Evolutionary conservation across 2,888 invertebrate species (phyloP), one percentile per base, ranked within the genome.

Genomic region (Orgyia antiqua): DNA sequence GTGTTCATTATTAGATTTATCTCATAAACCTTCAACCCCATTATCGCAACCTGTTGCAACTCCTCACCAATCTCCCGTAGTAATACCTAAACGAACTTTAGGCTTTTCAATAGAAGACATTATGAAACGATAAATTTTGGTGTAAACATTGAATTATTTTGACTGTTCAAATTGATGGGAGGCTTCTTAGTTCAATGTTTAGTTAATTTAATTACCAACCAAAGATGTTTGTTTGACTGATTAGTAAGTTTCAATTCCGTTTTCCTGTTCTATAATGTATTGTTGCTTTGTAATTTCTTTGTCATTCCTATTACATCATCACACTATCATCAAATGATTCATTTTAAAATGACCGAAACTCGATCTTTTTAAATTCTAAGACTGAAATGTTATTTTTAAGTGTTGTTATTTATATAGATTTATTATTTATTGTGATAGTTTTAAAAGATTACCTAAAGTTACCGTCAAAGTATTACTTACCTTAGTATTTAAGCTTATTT

Each of bases 51-150:
- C 67, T 9, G 61, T 60, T 21, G 50, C 60, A 18, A 68, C 68
- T 37, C 71, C 68, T 11, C 72, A 75, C 27, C 67, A 68, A 46
- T 82, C 79, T 13, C 82, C 84, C 15, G 62, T 79, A 1, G 80
- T 82, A 50, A 60, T 59, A 15, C 79, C 83, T 8, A 83, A 80
- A 45, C 74, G 72, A 61, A 62, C 88, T 13, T 76, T 93, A 43
- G 95, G 95, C 1, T 95, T 95, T 78, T 93, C 93, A 51, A 95
- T 95, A 76, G 95, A 94, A 57, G 95, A 95, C 62, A 95, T 95
- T 45, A 94, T 95, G 94, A 93, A 91, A 71, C 91, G 94, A 82
- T 94, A 91, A 86, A 66, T 34, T 24, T 10, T 33, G 32, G 42
- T 33, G 40, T 46, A 43, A 47, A 4, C 15, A 15, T 15, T 4